phyloP scores from a whole-genome alignment of 2,797 vertebrate species.

The Clarias pachynema region DNA sequence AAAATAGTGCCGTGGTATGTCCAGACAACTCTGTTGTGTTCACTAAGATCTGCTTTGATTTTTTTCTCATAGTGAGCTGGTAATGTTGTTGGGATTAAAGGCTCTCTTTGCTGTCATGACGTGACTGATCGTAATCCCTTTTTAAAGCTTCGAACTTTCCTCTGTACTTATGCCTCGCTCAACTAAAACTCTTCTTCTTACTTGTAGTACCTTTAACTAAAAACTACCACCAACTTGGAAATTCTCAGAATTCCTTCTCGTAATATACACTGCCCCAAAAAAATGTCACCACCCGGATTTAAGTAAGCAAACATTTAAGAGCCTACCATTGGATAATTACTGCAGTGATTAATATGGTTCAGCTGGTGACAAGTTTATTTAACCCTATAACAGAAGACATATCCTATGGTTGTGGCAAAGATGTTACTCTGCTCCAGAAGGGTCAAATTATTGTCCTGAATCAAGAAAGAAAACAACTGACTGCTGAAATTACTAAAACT shows the following conservation, averaged over 20 bases:
- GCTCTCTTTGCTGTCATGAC: slow-evolving; percentile 1
- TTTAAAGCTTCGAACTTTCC: not conserved
- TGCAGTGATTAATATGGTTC: no score
- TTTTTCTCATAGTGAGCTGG: not conserved
- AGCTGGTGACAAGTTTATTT: no score
- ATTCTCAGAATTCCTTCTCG: not conserved
- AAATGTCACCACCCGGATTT: no score
- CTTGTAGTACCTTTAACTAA: not conserved
- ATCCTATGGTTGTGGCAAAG: no score
- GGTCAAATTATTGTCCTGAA: no score
- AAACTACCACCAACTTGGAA: not conserved
- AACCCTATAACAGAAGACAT: no score
- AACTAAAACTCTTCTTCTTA: not conserved
- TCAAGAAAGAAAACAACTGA: no score
- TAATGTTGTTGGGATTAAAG: not conserved
- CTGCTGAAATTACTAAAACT: no score
- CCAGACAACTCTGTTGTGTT: not conserved
- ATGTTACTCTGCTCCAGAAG: no score
- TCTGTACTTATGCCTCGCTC: not conserved
- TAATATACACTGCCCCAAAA: no score
- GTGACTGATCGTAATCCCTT: not conserved
- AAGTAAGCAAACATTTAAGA: no score
- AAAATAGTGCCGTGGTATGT: not conserved
- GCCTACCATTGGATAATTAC: no score
- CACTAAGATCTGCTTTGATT: not conserved